Conservation (phyloP, 2,888 invertebrate genomes). For the Pediacus dermestoides region DNA sequence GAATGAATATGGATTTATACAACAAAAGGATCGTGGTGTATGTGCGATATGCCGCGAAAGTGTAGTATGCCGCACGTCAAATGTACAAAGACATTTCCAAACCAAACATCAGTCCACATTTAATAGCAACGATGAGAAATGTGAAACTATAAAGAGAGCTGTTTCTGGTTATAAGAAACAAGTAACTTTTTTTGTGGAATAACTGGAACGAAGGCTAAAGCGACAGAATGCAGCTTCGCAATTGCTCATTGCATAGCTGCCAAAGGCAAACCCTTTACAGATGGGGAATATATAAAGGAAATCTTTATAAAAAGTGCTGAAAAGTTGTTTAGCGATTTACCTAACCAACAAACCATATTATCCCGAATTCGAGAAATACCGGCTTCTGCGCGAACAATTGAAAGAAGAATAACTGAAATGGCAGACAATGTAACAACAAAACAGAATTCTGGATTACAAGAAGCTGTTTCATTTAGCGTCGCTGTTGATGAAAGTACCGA, state of each 20-base stretch:
- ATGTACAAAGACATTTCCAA: constrained; percentile 10
- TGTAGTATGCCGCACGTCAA: constrained; percentile 8
- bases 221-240: constrained; percentile 18
- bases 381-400: constrained; percentile 19
- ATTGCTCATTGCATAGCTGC: constrained; percentile 21
- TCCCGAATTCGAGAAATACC: constrained; percentile 19
- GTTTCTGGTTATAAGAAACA: constrained; percentile 8
- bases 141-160: constrained; percentile 10
- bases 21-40: constrained; percentile 8
- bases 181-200: constrained; percentile 8
- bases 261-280: constrained; percentile 22
- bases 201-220: constrained; percentile 9
- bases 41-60: constrained; percentile 8
- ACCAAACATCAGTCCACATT: constrained; percentile 8
- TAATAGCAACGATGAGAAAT: constrained; percentile 9
- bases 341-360: constrained; percentile 17
- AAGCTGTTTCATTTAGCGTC: constrained; percentile 18
- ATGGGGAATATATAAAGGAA: constrained; percentile 23
- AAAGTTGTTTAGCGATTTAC: constrained; percentile 26
- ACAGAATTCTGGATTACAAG: constrained; percentile 18
- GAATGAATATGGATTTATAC: constrained; percentile 8
- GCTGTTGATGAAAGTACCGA: constrained; percentile 18
- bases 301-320: constrained; percentile 17
- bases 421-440: constrained; percentile 19
- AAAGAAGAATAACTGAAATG: constrained; percentile 16